A percentile compares a stretch with the other conserved stretches of the same genome.
These are phyloP conservation scores for Nomada fucata DNA, from an alignment of 2,888 invertebrate species.

Conservation along the genomic window DNA sequence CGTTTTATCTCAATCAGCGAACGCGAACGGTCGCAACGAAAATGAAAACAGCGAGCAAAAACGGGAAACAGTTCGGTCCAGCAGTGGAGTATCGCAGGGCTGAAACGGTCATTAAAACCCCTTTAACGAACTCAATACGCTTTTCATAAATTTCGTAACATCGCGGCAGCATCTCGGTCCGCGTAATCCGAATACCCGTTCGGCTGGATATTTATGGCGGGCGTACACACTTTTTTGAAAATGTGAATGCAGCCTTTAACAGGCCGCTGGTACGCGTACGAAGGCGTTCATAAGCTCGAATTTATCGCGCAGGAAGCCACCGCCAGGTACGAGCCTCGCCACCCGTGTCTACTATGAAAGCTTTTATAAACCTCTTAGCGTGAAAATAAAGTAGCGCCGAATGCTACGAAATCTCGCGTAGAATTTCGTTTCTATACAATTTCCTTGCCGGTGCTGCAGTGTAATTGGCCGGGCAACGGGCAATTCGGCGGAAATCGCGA, in stretches of 20 bases:
- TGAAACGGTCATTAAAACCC: constrained; percentile 27
- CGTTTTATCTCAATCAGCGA: no score
- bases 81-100: background rate
- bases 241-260: constrained; percentile 37
- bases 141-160: constrained; percentile 36
- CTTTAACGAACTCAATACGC: constrained; percentile 34
- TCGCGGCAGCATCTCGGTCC: constrained; percentile 9
- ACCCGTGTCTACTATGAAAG: background rate
- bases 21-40: background rate
- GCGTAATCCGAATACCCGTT: constrained; percentile 31
- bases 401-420: constrained; percentile 10
- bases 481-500: constrained; percentile 17
- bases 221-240: constrained; percentile 30
- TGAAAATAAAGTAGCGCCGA: constrained; percentile 27
- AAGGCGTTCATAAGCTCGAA: constrained; percentile 36
- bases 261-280: constrained; percentile 10
- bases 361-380: constrained; percentile 45
- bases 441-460: background rate
- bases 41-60: background rate
- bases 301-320: constrained; percentile 35
- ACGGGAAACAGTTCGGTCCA: background rate
- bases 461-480: constrained; percentile 20
- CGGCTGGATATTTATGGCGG: constrained; percentile 28
- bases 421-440: constrained; percentile 32
- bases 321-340: background rate